phyloP scores from a whole-genome alignment of 2,797 vertebrate genomes.

The Pantherophis alleghaniensis region DNA sequence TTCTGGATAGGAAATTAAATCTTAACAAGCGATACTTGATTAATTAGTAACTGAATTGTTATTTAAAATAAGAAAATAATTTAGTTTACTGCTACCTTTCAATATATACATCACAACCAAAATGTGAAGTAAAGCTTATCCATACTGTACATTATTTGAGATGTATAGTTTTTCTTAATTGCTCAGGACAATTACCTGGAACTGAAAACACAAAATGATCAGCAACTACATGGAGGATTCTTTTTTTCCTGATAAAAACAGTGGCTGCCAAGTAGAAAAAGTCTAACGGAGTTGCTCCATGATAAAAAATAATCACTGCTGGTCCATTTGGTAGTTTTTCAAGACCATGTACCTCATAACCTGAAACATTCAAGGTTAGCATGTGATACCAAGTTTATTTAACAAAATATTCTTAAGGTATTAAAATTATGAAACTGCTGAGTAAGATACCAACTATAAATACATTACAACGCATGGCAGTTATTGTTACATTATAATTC shows the following conservation, averaged over 20 bases:
- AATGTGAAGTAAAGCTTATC: background rate
- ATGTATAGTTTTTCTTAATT: background rate
- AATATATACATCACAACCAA: background rate
- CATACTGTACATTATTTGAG: background rate
- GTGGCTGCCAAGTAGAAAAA: slow-evolving; percentile 84
- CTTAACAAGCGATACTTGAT: background rate
- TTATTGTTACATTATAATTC: background rate
- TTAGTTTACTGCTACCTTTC: background rate
- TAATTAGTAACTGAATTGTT: background rate
- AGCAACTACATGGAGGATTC: slow-evolving; percentile 80
- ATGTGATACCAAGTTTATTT: background rate
- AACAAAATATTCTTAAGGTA: background rate
- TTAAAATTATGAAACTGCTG: background rate
- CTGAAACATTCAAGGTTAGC: slow-evolving; percentile 56
- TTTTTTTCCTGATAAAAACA: slow-evolving; percentile 78
- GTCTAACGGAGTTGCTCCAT: slow-evolving; percentile 84
- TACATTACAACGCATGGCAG: background rate
- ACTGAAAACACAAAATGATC: slow-evolving; percentile 84
- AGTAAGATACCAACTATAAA: background rate
- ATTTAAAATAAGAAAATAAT: background rate
- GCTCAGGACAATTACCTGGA: slow-evolving; percentile 71
- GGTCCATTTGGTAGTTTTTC: slow-evolving; percentile 82
- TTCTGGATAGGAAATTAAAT: background rate
- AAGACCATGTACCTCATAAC: slow-evolving; percentile 82
- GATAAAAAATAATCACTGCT: slow-evolving; percentile 84